phyloP scores from a whole-genome alignment of 2,888 invertebrate species.

The Calameuta pallipes region DNA sequence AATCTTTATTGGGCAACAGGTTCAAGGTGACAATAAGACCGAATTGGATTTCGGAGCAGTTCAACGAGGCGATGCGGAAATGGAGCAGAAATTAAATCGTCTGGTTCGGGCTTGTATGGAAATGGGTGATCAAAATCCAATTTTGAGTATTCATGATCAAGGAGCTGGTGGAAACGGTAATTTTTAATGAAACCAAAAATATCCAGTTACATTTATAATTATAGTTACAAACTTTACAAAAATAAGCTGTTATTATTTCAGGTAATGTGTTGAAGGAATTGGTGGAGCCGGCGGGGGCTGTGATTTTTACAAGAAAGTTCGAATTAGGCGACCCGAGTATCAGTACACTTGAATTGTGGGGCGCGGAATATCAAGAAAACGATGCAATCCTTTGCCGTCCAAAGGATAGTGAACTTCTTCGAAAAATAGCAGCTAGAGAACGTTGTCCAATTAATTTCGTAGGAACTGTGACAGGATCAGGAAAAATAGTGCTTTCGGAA shows the following conservation, averaged over 20 bases:
- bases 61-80: conserved; percentile 97
- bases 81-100: conserved; percentile 97
- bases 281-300: conserved; percentile 93
- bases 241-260: conserved; percentile 44
- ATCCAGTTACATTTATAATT: conserved; percentile 13
- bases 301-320: conserved; percentile 87
- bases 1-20: conserved; percentile 58
- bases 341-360: conserved; percentile 94
- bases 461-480: conserved; percentile 90
- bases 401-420: conserved; percentile 74
- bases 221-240: background rate
- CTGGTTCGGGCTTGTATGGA: conserved; percentile 94
- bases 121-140: conserved; percentile 84
- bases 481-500: conserved; percentile 79
- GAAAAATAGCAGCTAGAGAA: conserved; percentile 84
- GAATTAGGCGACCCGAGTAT: conserved; percentile 95
- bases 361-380: conserved; percentile 98
- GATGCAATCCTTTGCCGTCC: conserved; percentile 86
- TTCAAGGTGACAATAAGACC: conserved; percentile 88
- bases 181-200: background rate
- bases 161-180: conserved; percentile 95
- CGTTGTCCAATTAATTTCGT: conserved; percentile 94
- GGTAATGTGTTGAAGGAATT: conserved; percentile 97
- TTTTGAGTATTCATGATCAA: conserved; percentile 97
- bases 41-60: conserved; percentile 97